phyloP scores from a whole-genome alignment of 2,888 invertebrate species.

The Fabriciana adippe region DNA sequence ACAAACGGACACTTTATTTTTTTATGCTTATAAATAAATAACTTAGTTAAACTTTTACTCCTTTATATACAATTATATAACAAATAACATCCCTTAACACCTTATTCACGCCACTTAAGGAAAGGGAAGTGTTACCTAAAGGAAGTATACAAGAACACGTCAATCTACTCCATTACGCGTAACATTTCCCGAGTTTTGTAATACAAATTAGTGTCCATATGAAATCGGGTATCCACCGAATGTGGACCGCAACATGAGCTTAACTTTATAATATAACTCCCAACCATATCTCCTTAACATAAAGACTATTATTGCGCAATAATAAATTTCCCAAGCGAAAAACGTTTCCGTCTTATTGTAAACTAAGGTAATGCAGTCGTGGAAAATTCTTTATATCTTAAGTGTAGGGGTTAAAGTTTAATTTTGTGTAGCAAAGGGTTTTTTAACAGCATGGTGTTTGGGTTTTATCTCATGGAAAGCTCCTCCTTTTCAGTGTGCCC shows the following conservation, averaged over 20 bases:
- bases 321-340: constrained; percentile 26
- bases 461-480: constrained; percentile 31
- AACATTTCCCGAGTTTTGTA: constrained; percentile 40
- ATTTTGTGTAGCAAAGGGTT: background rate
- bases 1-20: too few species aligned
- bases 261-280: background rate
- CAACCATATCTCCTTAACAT: background rate
- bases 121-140: constrained; percentile 12
- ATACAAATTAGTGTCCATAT: constrained; percentile 45
- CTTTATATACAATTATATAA: too few species aligned
- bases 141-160: constrained; percentile 42
- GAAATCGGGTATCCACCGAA: constrained; percentile 42
- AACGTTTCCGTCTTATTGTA: constrained; percentile 11
- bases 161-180: constrained; percentile 43
- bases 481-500: constrained; percentile 36
- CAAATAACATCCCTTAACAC: background rate
- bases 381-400: background rate
- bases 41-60: too few species aligned
- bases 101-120: background rate
- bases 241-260: constrained; percentile 33
- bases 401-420: background rate
- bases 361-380: background rate
- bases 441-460: background rate
- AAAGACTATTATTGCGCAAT: constrained; percentile 25
- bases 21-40: too few species aligned